Conservation (phyloP, 2,113 vertebrate species). For the Mystacornis crossleyi region DNA sequence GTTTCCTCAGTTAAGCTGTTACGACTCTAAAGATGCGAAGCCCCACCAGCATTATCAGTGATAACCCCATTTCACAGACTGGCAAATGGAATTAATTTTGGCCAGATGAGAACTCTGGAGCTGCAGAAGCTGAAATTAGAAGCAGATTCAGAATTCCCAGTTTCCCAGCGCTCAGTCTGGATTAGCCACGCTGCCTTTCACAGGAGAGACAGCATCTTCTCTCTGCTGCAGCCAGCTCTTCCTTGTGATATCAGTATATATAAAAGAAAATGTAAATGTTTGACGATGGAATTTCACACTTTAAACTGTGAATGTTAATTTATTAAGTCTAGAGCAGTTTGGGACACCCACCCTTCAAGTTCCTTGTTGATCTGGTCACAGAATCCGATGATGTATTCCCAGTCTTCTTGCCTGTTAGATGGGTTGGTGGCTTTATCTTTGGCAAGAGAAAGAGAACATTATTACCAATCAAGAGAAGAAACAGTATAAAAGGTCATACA, state of each 20-base stretch:
- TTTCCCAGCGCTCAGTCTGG: neutral
- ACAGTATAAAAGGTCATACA: neutral
- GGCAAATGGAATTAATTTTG: neutral
- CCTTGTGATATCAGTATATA: neutral
- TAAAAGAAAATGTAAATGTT: neutral
- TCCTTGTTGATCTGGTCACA: conserved; percentile 98
- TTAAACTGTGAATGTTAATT: neutral
- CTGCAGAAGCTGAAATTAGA: neutral
- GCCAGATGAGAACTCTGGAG: neutral
- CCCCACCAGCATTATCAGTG: neutral
- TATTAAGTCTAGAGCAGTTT: neutral
- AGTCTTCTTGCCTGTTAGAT: conserved; percentile 92
- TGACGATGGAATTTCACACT: neutral
- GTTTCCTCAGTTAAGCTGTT: neutral
- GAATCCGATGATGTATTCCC: conserved; percentile 95
- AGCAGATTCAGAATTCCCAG: neutral
- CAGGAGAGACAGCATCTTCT: neutral
- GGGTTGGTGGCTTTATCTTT: conserved; percentile 95
- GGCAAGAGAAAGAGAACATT: conserved; percentile 1
- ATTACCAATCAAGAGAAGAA: neutral
- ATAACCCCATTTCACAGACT: neutral
- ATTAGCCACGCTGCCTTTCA: neutral
- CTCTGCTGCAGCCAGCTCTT: neutral
- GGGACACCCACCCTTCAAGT: conserved; percentile 87
- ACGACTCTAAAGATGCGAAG: neutral